Evolutionary conservation across 92 coral and sea anemone species (phyloP).

Genomic region (Chrysogorgia sp.): DNA sequence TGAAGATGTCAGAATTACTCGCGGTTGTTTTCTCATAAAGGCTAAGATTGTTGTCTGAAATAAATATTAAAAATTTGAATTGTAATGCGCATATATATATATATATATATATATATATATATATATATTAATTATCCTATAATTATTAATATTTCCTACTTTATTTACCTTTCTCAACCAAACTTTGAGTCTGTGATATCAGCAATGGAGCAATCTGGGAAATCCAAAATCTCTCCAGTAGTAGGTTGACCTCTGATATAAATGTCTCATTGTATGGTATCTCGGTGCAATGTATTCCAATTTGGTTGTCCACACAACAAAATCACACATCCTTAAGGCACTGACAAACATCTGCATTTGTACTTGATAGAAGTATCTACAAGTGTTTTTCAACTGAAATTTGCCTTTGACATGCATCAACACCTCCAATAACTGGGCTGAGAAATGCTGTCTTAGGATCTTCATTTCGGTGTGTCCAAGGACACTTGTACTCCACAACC

Average conservation of each 20-base stretch:
- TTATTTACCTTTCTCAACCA: too few relatives aligned
- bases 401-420: neutral
- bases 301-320: slow-evolving; percentile 8
- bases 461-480: neutral
- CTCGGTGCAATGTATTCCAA: neutral
- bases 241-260: neutral
- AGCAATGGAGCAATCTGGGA: neutral
- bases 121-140: too few relatives aligned
- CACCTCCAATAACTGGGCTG: neutral
- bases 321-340: neutral
- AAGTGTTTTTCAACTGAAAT: neutral
- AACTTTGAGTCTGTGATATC: too few relatives aligned
- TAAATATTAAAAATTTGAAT: too few relatives aligned
- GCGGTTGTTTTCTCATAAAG: too few relatives aligned
- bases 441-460: neutral
- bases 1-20: too few relatives aligned
- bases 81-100: too few relatives aligned
- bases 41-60: too few relatives aligned
- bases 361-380: neutral
- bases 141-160: too few relatives aligned
- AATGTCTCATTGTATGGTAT: neutral
- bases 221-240: slow-evolving; percentile 7
- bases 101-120: too few relatives aligned
- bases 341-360: slow-evolving; percentile 2
- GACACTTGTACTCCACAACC: slow-evolving; percentile 5